Evolutionary conservation across 2,888 invertebrate genomes (phyloP).

Genomic region (Drosophila prostipennis): DNA sequence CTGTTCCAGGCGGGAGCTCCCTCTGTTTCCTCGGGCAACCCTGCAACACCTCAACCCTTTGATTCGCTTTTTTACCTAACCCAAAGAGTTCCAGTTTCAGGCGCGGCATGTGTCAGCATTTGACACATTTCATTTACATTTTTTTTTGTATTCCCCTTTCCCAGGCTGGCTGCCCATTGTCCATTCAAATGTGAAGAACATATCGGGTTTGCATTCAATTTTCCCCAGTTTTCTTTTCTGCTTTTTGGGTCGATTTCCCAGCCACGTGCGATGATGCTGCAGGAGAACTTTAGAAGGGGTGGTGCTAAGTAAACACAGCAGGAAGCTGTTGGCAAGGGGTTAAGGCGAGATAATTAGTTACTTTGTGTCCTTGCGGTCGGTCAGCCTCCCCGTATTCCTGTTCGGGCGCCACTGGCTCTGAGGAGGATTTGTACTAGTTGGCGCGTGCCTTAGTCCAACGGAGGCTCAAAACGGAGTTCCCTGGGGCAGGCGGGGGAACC

Average conservation of each 20-base stretch:
- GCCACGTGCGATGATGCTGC: conserved; percentile 38
- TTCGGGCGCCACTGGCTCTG: conserved; percentile 19
- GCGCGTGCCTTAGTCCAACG: conserved; percentile 57
- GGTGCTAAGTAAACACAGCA: conserved; percentile 61
- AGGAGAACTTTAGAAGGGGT: conserved; percentile 18
- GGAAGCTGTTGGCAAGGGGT: conserved; percentile 39
- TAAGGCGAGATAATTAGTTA: conserved; percentile 78
- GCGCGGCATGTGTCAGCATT: conserved; percentile 59
- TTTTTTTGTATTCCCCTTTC: conserved; percentile 9
- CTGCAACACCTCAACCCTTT: conserved; percentile 3
- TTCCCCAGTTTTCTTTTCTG: conserved; percentile 27
- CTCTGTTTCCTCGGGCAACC: conserved; percentile 9
- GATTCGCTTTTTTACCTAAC: conserved; percentile 1
- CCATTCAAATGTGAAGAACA: conserved; percentile 60
- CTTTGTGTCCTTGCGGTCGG: conserved; percentile 69
- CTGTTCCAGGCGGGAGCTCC: too few species aligned
- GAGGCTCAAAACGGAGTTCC: conserved; percentile 43
- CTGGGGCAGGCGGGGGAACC: conserved; percentile 1
- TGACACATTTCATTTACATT: conserved; percentile 70
- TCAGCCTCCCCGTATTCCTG: conserved; percentile 2
- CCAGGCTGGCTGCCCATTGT: conserved; percentile 43
- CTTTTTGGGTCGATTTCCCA: conserved; percentile 39
- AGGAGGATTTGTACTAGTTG: conserved; percentile 57
- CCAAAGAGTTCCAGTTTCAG: conserved; percentile 18
- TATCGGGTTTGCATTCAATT: conserved; percentile 56